Percentiles rank a stretch among this genome's conserved stretches.
phyloP scores from a whole-genome alignment of 2,888 invertebrate genomes.

The Heterodera filipjevi region DNA sequence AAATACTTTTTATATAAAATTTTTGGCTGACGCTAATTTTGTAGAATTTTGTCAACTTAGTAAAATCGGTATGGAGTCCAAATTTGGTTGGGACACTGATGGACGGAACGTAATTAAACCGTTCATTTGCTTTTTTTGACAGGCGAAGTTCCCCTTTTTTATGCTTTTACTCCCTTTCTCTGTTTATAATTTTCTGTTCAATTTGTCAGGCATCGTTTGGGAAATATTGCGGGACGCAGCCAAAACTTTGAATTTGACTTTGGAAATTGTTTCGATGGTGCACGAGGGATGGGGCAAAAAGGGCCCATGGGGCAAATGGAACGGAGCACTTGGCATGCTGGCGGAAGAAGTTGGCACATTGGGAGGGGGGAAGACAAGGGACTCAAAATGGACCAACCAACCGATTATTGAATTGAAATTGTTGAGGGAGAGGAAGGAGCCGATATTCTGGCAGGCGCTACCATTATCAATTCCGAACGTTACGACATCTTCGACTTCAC shows the following conservation, averaged over 20 bases:
- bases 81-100: too few relatives aligned
- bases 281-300: constrained; percentile 16
- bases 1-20: too few relatives aligned
- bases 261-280: neutral
- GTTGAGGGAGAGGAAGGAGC: constrained; percentile 15
- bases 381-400: neutral
- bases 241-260: neutral
- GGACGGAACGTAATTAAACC: too few relatives aligned
- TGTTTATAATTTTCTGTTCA: neutral
- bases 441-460: constrained; percentile 13
- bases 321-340: constrained; percentile 16
- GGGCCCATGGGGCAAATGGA: neutral
- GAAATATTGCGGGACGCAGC: constrained; percentile 15
- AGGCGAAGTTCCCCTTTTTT: neutral
- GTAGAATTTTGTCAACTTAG: too few relatives aligned
- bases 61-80: too few relatives aligned
- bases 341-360: neutral
- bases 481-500: constrained; percentile 12
- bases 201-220: constrained; percentile 18
- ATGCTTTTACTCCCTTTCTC: neutral
- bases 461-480: neutral
- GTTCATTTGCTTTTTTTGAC: neutral
- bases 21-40: too few relatives aligned
- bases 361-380: neutral
- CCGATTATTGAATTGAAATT: neutral